Evolutionary conservation across 2,888 invertebrate species (phyloP).

Genomic region (Phymatocera aterrima): DNA sequence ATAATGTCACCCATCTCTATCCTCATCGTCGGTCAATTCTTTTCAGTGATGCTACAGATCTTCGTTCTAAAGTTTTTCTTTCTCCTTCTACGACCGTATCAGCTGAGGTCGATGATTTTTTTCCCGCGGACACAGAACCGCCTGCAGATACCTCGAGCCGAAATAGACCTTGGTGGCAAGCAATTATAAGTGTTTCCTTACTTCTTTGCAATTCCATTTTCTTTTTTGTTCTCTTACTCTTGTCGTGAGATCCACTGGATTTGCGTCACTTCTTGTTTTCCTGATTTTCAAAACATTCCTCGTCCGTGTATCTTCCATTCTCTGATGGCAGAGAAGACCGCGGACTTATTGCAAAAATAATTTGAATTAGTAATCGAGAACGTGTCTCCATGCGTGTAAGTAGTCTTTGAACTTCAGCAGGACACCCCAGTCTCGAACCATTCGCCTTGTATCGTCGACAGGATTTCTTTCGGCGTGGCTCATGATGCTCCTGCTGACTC

Average conservation of each 20-base stretch:
- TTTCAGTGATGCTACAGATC: background rate
- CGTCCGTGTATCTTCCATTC: background rate
- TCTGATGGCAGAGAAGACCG: background rate
- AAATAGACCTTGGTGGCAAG: background rate
- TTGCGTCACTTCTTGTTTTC: conserved; percentile 4
- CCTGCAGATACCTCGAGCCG: background rate
- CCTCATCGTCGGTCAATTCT: background rate
- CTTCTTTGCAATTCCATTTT: background rate
- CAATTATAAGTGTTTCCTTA: background rate
- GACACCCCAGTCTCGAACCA: conserved; percentile 73
- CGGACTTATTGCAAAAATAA: too few species aligned
- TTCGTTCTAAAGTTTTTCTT: background rate
- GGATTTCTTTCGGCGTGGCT: conserved; percentile 65
- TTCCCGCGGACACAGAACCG: background rate
- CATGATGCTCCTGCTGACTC: conserved; percentile 69
- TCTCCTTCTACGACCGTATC: background rate
- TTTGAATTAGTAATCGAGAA: conserved; percentile 53
- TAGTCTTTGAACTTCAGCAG: conserved; percentile 72
- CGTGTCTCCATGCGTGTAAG: conserved; percentile 70
- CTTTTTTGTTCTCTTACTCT: background rate
- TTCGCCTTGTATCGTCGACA: conserved; percentile 67
- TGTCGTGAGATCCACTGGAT: background rate
- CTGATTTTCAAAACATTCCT: conserved; percentile 19
- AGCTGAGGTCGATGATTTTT: background rate
- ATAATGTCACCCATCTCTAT: background rate